Base-by-base conservation (phyloP, 2,113 vertebrate species). In the Bufo gargarizans region DNA sequence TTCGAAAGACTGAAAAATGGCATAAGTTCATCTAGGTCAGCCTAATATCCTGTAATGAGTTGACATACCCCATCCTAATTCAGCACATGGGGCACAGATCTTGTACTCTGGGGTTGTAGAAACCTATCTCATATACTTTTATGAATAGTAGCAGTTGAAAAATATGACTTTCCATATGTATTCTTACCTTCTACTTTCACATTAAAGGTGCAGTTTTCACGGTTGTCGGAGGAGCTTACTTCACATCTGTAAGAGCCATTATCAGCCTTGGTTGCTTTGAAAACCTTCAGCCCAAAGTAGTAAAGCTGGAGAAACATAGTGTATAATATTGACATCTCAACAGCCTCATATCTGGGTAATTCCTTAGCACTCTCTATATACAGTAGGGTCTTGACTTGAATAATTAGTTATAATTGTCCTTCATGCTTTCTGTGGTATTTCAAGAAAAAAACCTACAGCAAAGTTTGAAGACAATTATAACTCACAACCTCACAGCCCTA, bases 241-340 rank as follows among this genome's bases (percentile, higher is more conserved):
- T 98, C 97, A 72, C 96, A 96, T 82, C 97, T 95, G 92, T 98
- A 98, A 71, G 94, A 94, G 16, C 97, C 97, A 0, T 96, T 94
- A 89, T 97, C 96, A 49, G 90, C 96, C 4, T 96, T 92, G 3
- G 95, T 94, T 71, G 95, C 93, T 90, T 97, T 97, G 56, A 91
- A 89, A 43, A 98, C 95, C 90, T 82, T 95, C 93, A 98, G 94
- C 90, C 97, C 95, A 80, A 95, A 93, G 1, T 94, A 94, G 93
- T 97, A 98, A 22, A 97, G 92, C 97, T 98, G 92, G 83, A 56
- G 78, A 55, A 53, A 87, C 19, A 69, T 5, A 65, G 16, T n/a
- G 65, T 22, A 7, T 14, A 72, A 45, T 6, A 47, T 72, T 10
- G 47, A 74, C 22, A 77, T 77, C 49, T 76, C 19, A 43, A 72